Base-by-base conservation (phyloP, 2,888 invertebrate genomes). In the Cynaeus angustus region DNA sequence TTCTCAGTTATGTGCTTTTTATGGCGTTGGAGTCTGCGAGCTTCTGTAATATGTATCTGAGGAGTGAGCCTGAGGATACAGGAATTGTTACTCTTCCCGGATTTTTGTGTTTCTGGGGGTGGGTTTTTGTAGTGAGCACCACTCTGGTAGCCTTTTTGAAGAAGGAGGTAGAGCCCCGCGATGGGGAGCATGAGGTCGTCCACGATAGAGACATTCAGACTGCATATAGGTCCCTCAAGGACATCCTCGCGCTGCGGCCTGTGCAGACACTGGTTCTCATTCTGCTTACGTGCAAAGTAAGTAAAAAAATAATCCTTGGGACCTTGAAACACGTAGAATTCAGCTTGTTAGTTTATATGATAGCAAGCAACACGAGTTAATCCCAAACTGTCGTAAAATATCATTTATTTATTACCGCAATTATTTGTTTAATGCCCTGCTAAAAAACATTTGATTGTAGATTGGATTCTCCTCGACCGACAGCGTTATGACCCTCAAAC, bases 391-490 rank as follows among this genome's bases (percentile, higher is more conserved):
- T n/a, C n/a, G n/a, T n/a, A n/a, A n/a, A n/a, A n/a, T n/a, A n/a
- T n/a, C n/a, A n/a, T n/a, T n/a, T n/a, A n/a, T n/a, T n/a, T n/a
- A n/a, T n/a, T n/a, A n/a, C n/a, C n/a, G n/a, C n/a, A n/a, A n/a
- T n/a, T n/a, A n/a, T n/a, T n/a, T n/a, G 4, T 28, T 28, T 28
- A 28, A 7, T 28, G 4, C 1, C 33, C 33, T 4, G n/a, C 33
- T 7, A 33, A 1, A n/a, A 41, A 7, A 12, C n/a, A 26, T 9
- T 37, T 45, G 46, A 70, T 74, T 86, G 87, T 68, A 97, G 96
- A 89, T 98, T 75, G 96, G 97, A 1, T 99, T 99, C 86, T 94
- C 97, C 38, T 97, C 98, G 0, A 94, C 96, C 70, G 99, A 99
- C 87, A 94, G 96, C 14, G 95, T 99, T 0, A 96, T 98, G 13